Base-by-base conservation (phyloP, 2,797 vertebrate genomes). In the Fistularia tabacaria region DNA sequence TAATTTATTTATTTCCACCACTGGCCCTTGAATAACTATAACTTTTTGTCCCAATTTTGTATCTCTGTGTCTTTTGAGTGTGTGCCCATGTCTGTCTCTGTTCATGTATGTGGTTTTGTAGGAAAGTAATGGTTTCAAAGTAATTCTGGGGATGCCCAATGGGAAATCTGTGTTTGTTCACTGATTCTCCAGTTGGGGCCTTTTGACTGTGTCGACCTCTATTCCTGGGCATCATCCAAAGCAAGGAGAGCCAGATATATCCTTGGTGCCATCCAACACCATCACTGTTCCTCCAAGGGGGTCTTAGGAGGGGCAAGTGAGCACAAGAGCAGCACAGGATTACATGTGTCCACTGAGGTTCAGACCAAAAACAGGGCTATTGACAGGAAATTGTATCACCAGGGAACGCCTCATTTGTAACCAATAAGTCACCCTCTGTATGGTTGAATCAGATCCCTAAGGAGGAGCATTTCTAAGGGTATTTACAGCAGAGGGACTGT, bases 321-420 rank as follows among this genome's bases (percentile, higher is more conserved):
- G 25, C 57, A 53, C 57, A 61, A 1, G 4, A 60, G 50, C 46
- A 47, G 54, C 36, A 6, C 52, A 42, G 71, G 74, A 76, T 81
- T 81, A 80, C 58, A 74, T 46, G 49, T 44, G 57, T 62, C 71
- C 56, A 67, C 57, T 43, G 10, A 58, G 25, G 25, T 25, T 25
- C 25, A 25, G 25, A n/a, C 25, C 51, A 54, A 65, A 69, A 64
- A 63, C 11, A 40, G 42, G 72, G 64, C 73, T 49, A 42, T 48
- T 49, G 46, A 63, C 41, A 11, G 70, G 72, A 62, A 68, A 71
- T 12, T 77, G 49, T 3, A n/a, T 50, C 70, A 62, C 64, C 55
- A 10, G 47, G 64, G 75, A 65, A 62, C 6, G 39, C 59, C 50
- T 75, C 62, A 55, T 55, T 38, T 68, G 69, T 46, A 45, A 65